A percentile compares a stretch with the other conserved stretches of the same genome.
Conservation (phyloP, 1,140 invertebrate genomes). For the Prorops nasuta region DNA sequence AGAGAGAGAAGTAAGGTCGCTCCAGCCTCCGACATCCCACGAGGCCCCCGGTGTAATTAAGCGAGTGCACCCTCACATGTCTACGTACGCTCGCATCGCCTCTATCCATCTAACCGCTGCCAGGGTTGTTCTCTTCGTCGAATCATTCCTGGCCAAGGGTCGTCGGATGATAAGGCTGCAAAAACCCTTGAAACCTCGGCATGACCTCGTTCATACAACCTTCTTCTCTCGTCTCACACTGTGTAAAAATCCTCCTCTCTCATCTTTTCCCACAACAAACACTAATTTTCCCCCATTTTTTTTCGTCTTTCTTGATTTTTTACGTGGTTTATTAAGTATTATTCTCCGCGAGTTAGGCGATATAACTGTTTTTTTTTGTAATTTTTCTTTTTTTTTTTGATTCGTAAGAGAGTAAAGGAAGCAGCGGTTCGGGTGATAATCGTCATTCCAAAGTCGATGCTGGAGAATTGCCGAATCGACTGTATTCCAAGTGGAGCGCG, state of each 20-base stretch:
- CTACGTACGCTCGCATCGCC: conserved; percentile 49
- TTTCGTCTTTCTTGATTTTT: too few relatives aligned
- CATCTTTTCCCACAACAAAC: too few relatives aligned
- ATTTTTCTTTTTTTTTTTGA: too few relatives aligned
- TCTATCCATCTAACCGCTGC: conserved; percentile 49
- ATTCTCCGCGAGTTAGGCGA: too few relatives aligned
- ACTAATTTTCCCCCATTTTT: too few relatives aligned
- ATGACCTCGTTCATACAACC: too few relatives aligned
- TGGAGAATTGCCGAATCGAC: background rate
- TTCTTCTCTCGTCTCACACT: too few relatives aligned
- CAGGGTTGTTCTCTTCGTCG: conserved; percentile 42
- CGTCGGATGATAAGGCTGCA: conserved; percentile 31
- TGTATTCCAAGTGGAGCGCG: background rate
- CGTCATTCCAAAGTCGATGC: too few relatives aligned
- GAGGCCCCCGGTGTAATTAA: conserved; percentile 54
- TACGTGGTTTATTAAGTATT: too few relatives aligned
- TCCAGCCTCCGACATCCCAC: conserved; percentile 49
- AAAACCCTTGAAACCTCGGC: conserved; percentile 35
- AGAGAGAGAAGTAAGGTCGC: conserved; percentile 35
- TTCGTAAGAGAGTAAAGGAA: too few relatives aligned
- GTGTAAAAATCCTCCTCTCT: too few relatives aligned
- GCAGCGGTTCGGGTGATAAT: background rate
- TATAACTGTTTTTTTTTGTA: too few relatives aligned
- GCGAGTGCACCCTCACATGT: conserved; percentile 56
- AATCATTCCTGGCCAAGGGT: conserved; percentile 12